Percentiles rank a stretch among this genome's conserved stretches.
These are phyloP conservation scores for Polietes domitor DNA, from an alignment of 2,888 invertebrate genomes.

Conservation along the genomic window DNA sequence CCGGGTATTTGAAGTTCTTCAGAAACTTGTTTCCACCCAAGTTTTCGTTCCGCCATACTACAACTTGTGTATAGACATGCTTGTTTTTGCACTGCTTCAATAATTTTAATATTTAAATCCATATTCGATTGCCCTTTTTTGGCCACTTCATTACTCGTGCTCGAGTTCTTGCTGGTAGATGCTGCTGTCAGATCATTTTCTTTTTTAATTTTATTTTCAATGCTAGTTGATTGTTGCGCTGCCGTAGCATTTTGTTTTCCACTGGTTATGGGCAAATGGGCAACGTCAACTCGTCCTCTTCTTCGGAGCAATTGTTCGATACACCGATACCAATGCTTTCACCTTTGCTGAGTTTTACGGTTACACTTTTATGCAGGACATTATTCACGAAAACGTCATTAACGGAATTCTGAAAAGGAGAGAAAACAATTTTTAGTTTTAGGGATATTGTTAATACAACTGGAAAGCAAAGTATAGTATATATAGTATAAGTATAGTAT, in stretches of 20 bases:
- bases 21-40: too few species aligned
- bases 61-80: too few species aligned
- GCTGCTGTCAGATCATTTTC: slow-evolving; percentile 3
- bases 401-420: slow-evolving; percentile 70
- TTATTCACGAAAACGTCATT: slow-evolving; percentile 76
- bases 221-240: neutral
- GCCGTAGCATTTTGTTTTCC: neutral
- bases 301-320: slow-evolving; percentile 37
- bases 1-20: too few species aligned
- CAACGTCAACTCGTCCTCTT: slow-evolving; percentile 59
- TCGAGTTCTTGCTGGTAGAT: slow-evolving; percentile 2
- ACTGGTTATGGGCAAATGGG: slow-evolving; percentile 68
- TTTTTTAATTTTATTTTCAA: neutral
- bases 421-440: too few species aligned
- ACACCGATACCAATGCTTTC: slow-evolving; percentile 75
- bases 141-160: neutral
- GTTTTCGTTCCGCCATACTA: too few species aligned
- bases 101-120: too few species aligned
- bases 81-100: too few species aligned
- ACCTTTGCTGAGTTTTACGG: slow-evolving; percentile 47
- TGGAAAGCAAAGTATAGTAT: too few species aligned
- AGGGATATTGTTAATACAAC: too few species aligned
- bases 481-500: too few species aligned
- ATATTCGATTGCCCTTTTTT: neutral
- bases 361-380: slow-evolving; percentile 41